Base-by-base conservation (phyloP, 2,797 vertebrate genomes). In the Gambelia wislizenii region DNA sequence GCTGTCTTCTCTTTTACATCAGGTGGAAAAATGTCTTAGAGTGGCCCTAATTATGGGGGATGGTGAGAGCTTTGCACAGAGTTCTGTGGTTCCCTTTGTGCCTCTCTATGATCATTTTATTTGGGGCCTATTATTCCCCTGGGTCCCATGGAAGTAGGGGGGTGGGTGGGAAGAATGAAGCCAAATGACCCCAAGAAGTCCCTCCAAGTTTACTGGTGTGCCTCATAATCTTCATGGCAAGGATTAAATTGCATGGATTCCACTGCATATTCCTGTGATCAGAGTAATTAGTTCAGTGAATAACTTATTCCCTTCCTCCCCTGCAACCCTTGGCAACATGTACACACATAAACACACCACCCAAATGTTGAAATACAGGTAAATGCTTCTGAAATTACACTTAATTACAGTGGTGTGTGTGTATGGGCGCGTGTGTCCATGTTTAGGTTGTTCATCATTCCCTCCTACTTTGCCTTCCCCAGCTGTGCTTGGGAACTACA, bases 301-400 rank as follows among this genome's bases (percentile, higher is more conserved):
- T 6, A 1, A 94, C 67, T 93, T 83, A 87, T 90, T 92, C 47
- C 6, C 13, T 49, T 78, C 27, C 92, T 89, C 88, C 74, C 88
- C 90, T 88, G 88, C 91, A 59, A 54, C 86, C 94, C 88, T 91
- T 61, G 86, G 59, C 79, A 91, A 78, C 69, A 70, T 13, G 16
- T 3, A 16, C 7, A 52, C 22, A 39, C 42, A 61, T 56, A 54
- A 12, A 20, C 44, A 52, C 8, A 85, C 44, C 94, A 84, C 78
- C 85, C 90, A 93, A 91, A 92, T 83, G 90, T 59, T 95, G 92
- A 94, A 91, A 90, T 87, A 70, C 92, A 95, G 94, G 93, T 87
- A 92, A 95, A 89, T 83, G 84, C 83, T 94, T 94, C 92, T 93
- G 91, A 96, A 95, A 93, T 90, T 92, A 79, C 87, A 70, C 72